Percentiles rank a stretch among this genome's conserved stretches.
These are phyloP conservation scores for Nannoperca australis DNA, from an alignment of 2,797 vertebrate species.

Conservation along the genomic window DNA sequence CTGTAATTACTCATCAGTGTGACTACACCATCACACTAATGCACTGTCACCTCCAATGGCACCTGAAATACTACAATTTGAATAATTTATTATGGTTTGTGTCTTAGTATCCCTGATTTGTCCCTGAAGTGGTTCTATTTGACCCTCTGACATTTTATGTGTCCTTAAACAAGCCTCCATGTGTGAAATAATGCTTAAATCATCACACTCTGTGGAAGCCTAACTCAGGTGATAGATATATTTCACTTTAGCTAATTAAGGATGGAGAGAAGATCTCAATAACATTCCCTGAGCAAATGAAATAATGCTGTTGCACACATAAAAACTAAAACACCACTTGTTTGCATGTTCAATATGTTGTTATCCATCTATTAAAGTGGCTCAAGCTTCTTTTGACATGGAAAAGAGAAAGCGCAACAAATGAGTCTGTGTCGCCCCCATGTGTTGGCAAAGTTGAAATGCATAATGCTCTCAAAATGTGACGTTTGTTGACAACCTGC, in stretches of 20 bases:
- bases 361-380: not conserved
- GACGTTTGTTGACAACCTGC: conserved; percentile 1
- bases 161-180: not conserved
- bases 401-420: not conserved
- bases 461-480: not conserved
- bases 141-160: not conserved
- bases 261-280: not conserved
- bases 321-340: no score
- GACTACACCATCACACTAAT: conserved; percentile 17
- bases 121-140: not conserved
- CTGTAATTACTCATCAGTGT: conserved; percentile 36
- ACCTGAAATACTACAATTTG: conserved; percentile 21
- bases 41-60: conserved; percentile 15
- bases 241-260: not conserved
- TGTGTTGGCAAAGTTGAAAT: conserved; percentile 46
- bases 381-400: not conserved
- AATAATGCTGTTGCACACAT: not conserved
- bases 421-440: conserved; percentile 57
- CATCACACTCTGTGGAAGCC: not conserved
- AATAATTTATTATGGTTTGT: conserved; percentile 9
- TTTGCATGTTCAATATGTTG: not conserved
- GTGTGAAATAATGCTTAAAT: not conserved
- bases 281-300: not conserved
- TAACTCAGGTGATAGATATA: not conserved
- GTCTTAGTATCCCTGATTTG: not conserved